Evolutionary conservation across 1,140 invertebrate species (phyloP).

Genomic region (Tetramorium alpestre): DNA sequence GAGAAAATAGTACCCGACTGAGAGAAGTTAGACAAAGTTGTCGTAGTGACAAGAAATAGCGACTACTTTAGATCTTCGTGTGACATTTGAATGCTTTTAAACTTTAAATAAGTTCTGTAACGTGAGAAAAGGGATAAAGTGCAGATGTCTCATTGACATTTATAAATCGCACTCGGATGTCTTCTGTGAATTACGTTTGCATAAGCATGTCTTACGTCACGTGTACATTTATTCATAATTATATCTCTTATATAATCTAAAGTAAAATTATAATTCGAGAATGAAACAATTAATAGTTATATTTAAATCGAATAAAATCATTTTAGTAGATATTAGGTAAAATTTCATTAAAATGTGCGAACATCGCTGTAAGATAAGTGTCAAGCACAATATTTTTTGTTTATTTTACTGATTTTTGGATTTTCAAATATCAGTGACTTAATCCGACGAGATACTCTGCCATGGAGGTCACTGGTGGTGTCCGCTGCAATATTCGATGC

Average conservation of each 20-base stretch:
- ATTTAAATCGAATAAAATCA: background rate
- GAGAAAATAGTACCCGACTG: background rate
- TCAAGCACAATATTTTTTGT: background rate
- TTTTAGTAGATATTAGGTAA: background rate
- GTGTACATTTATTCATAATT: background rate
- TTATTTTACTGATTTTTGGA: background rate
- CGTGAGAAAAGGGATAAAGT: constrained; percentile 3
- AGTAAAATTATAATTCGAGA: background rate
- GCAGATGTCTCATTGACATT: background rate
- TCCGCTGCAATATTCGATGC: constrained; percentile 12
- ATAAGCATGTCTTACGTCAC: background rate
- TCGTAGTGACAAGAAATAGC: background rate
- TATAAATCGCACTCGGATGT: background rate
- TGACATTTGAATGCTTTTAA: constrained; percentile 20
- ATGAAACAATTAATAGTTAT: background rate
- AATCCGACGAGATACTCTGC: background rate
- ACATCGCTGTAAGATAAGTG: background rate
- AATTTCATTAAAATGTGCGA: background rate
- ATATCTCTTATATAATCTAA: background rate
- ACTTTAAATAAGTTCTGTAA: constrained; percentile 25
- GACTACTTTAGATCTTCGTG: constrained; percentile 13
- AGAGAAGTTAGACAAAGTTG: constrained; percentile 7
- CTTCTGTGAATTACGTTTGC: background rate
- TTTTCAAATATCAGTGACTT: background rate
- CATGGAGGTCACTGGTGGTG: background rate